Conservation (phyloP, 2,888 invertebrate genomes). For the Drosophila engyochracea region DNA sequence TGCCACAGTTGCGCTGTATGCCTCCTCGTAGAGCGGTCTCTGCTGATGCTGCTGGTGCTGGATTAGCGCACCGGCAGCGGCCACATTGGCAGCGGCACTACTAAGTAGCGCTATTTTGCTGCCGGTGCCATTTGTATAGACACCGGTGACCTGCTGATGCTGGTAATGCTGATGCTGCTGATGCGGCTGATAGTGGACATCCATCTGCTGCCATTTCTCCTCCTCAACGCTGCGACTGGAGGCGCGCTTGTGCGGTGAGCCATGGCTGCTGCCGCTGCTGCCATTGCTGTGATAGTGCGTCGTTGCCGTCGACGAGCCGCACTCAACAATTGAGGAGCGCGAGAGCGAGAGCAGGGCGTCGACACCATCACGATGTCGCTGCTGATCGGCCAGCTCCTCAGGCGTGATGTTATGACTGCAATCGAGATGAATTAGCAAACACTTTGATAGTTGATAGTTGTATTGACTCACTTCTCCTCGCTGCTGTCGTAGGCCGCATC, state of each 20-base stretch:
- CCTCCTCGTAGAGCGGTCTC: slow-evolving; percentile 67
- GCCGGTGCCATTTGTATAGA: slow-evolving; percentile 56
- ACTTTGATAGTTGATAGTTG: not conserved
- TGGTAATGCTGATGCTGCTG: slow-evolving; percentile 18
- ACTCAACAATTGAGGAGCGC: slow-evolving; percentile 87
- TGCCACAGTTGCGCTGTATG: slow-evolving; percentile 65
- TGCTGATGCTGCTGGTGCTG: slow-evolving; percentile 48
- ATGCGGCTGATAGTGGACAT: slow-evolving; percentile 42
- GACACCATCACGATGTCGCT: slow-evolving; percentile 92
- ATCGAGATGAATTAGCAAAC: not conserved
- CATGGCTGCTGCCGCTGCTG: slow-evolving; percentile 72
- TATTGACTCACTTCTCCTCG: slow-evolving; percentile 86
- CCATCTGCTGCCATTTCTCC: slow-evolving; percentile 54
- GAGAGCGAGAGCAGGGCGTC: slow-evolving; percentile 92
- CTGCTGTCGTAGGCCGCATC: slow-evolving; percentile 88
- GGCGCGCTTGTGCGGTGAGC: slow-evolving; percentile 84
- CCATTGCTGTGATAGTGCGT: slow-evolving; percentile 71
- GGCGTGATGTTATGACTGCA: slow-evolving; percentile 83
- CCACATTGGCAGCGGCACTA: slow-evolving; percentile 70
- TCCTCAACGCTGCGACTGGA: slow-evolving; percentile 81
- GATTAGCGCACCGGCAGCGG: slow-evolving; percentile 36
- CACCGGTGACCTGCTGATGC: slow-evolving; percentile 27
- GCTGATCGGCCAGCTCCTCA: slow-evolving; percentile 88
- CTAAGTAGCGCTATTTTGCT: slow-evolving; percentile 81
- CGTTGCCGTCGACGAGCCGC: slow-evolving; percentile 63